Base-by-base conservation (phyloP, 2,797 vertebrate genomes). In the Eurystomus glaucurus region DNA sequence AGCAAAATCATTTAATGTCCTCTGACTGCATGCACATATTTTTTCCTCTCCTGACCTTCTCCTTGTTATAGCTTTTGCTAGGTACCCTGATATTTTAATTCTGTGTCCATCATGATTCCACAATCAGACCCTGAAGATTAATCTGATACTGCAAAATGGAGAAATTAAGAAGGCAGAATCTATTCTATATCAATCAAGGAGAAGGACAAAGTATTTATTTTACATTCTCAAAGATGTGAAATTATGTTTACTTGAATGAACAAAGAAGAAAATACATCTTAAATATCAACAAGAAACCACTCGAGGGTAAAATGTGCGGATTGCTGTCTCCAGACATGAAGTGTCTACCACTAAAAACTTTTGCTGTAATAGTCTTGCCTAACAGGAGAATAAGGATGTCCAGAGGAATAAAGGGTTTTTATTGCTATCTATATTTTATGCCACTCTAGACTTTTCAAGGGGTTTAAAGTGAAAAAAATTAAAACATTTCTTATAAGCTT, bases 11-110 rank as follows among this genome's bases (percentile, higher is more conserved):
- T 61, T 79, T 80, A 37, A 61, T 58, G n/a, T 37, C 26, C 11
- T 45, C 31, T 45, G n/a, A 58, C 31, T 80, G 4, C 11, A 61
- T 0, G 0, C 11, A 46, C 33, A 5, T n/a, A 25, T 65, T 52
- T 31, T 58, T 77, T 72, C 46, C 31, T 65, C 14, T 85, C 3
- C 51, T 41, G 9, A 22, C 54, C 20, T 65, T 10, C 11, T 72
- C 50, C 18, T 68, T 71, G 5, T 61, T 78, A 20, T 20, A 26
- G 14, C 2, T 65, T 45, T 79, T 71, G 8, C 20, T 66, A 57
- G 23, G 25, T 35, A 57, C 54, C 39, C 1, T 28, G 12, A 10
- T n/a, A 29, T 82, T 78, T 85, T 45, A 69, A 39, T 45, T 50
- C 54, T 33, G 10, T 35, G 45, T 55, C 25, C 12, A 29, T 50